Percentiles rank a stretch among this genome's conserved stretches.
These are phyloP conservation scores for Sinocyclocheilus anshuiensis DNA, from an alignment of 2,113 vertebrate genomes.

Conservation along the genomic window DNA sequence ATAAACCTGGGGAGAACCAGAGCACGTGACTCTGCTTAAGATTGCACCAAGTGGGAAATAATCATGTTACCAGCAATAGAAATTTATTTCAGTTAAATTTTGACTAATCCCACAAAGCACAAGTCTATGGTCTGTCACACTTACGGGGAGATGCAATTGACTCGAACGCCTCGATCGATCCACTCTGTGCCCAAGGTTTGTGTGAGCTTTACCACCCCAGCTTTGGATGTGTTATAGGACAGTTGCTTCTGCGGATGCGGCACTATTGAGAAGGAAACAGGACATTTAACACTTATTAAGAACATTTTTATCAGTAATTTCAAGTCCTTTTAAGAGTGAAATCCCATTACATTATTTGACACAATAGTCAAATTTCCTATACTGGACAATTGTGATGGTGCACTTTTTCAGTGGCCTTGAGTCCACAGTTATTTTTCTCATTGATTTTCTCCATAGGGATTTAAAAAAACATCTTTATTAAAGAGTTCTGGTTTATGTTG, in stretches of 20 bases:
- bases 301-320: not conserved
- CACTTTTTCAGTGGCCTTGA: not conserved
- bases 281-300: not conserved
- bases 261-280: constrained; percentile 61
- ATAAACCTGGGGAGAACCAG: not conserved
- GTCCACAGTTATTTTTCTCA: not conserved
- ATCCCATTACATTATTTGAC: not conserved
- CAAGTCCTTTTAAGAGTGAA: not conserved
- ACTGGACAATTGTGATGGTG: not conserved
- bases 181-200: constrained; percentile 81
- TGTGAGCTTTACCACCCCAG: constrained; percentile 79
- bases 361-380: not conserved
- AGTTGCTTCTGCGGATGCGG: constrained; percentile 83
- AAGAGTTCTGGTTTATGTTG: not conserved
- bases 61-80: constrained; percentile 1
- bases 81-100: not conserved
- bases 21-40: not conserved
- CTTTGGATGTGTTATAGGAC: constrained; percentile 80
- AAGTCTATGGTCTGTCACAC: constrained; percentile 51
- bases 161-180: constrained; percentile 79
- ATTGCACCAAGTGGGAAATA: constrained; percentile 6
- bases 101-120: not conserved
- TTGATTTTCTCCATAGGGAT: not conserved
- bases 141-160: constrained; percentile 84
- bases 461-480: not conserved